A percentile compares a stretch with the other conserved stretches of the same genome.
Conservation (phyloP, 2,888 invertebrate species). For the Agrotis exclamationis region DNA sequence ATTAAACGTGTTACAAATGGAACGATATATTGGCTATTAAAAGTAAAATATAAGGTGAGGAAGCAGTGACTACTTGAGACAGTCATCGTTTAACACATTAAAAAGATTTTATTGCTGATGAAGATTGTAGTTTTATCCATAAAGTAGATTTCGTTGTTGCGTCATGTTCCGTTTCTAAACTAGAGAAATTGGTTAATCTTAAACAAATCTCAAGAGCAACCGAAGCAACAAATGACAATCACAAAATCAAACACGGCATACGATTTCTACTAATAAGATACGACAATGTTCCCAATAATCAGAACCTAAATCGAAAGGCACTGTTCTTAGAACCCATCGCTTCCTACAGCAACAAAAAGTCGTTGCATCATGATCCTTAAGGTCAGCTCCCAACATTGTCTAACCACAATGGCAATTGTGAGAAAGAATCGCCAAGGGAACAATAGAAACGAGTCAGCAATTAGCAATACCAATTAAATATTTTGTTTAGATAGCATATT, state of each 20-base stretch:
- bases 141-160: background rate
- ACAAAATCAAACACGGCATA: conserved; percentile 35
- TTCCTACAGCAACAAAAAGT: conserved; percentile 67
- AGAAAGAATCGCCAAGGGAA: conserved; percentile 84
- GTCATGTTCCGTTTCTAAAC: background rate
- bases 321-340: conserved; percentile 71
- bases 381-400: conserved; percentile 90
- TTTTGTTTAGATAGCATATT: conserved; percentile 79
- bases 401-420: conserved; percentile 89
- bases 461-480: conserved; percentile 88
- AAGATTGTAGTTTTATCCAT: conserved; percentile 7
- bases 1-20: conserved; percentile 47
- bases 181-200: conserved; percentile 6
- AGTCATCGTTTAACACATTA: conserved; percentile 34
- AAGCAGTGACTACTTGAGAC: conserved; percentile 5
- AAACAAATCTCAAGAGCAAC: conserved; percentile 11
- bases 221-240: conserved; percentile 31
- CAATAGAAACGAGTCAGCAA: conserved; percentile 86
- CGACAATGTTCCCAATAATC: conserved; percentile 36
- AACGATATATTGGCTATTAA: conserved; percentile 33
- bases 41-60: conserved; percentile 34
- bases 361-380: conserved; percentile 83
- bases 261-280: conserved; percentile 27
- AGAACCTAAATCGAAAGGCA: conserved; percentile 66
- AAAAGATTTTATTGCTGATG: conserved; percentile 38